Evolutionary conservation across 2,888 invertebrate genomes (phyloP).

Genomic region (Andrena marginata): DNA sequence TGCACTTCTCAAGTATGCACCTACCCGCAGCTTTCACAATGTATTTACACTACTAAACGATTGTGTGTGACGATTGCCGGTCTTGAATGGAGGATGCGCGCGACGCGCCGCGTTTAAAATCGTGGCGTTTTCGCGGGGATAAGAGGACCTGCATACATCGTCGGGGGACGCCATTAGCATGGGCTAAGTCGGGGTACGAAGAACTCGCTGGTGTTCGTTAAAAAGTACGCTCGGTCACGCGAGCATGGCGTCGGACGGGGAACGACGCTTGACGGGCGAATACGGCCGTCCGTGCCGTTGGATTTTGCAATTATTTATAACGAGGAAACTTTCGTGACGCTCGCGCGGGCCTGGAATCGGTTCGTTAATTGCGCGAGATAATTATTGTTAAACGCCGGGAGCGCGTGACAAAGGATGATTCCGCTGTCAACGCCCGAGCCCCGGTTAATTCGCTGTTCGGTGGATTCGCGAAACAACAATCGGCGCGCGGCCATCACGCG

Average conservation of each 20-base stretch:
- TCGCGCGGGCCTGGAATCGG: slow-evolving; percentile 65
- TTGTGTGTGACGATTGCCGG: too few relatives aligned
- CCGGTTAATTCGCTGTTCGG: slow-evolving; percentile 42
- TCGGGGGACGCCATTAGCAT: slow-evolving; percentile 52
- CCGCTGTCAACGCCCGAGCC: slow-evolving; percentile 38
- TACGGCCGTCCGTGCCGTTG: slow-evolving; percentile 27
- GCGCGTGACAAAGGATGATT: slow-evolving; percentile 67
- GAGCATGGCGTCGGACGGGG: slow-evolving; percentile 46
- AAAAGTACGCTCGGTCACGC: slow-evolving; percentile 76
- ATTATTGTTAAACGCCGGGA: slow-evolving; percentile 66
- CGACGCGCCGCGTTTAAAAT: slow-evolving; percentile 14
- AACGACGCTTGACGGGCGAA: slow-evolving; percentile 34
- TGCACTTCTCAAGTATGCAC: too few relatives aligned
- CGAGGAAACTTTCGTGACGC: slow-evolving; percentile 77
- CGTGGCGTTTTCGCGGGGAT: background rate
- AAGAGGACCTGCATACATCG: slow-evolving; percentile 11
- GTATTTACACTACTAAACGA: too few relatives aligned
- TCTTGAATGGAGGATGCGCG: background rate
- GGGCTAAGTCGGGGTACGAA: slow-evolving; percentile 57
- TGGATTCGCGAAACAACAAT: slow-evolving; percentile 15
- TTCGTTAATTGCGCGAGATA: slow-evolving; percentile 74
- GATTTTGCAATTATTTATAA: slow-evolving; percentile 81
- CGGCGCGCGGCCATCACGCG: background rate
- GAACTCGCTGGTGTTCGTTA: slow-evolving; percentile 70
- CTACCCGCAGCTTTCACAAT: too few relatives aligned